These are phyloP conservation scores for Danio albolineatus DNA, from an alignment of 2,797 vertebrate species.

Conservation along the genomic window DNA sequence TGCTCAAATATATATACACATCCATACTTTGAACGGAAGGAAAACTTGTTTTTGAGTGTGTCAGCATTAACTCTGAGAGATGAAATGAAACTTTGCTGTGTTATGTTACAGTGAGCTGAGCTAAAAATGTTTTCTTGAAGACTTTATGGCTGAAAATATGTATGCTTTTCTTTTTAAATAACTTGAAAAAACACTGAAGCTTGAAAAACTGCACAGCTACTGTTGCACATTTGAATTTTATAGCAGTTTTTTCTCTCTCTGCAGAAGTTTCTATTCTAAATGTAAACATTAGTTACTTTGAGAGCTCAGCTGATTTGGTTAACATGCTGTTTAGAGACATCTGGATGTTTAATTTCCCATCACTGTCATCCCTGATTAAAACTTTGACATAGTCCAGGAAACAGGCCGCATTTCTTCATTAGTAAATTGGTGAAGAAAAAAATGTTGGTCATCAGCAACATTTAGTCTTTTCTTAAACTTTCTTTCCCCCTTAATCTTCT, in stretches of 20 bases:
- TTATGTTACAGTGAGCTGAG: slow-evolving; percentile 17
- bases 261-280: slow-evolving; percentile 56
- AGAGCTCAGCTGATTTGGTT: slow-evolving; percentile 58
- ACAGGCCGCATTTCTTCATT: slow-evolving; percentile 53
- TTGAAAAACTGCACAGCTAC: background rate
- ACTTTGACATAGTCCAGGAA: slow-evolving; percentile 49
- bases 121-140: slow-evolving; percentile 7
- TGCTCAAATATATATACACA: background rate
- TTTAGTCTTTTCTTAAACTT: background rate
- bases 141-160: background rate
- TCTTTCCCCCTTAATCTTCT: background rate
- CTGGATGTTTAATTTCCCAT: slow-evolving; percentile 52
- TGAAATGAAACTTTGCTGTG: slow-evolving; percentile 4
- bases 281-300: slow-evolving; percentile 69
- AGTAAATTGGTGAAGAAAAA: slow-evolving; percentile 10
- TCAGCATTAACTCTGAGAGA: slow-evolving; percentile 14
- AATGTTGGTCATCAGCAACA: slow-evolving; percentile 18
- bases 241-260: background rate
- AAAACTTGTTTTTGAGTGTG: background rate
- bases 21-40: background rate
- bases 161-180: slow-evolving; percentile 18
- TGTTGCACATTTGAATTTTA: background rate
- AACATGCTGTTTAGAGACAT: slow-evolving; percentile 48
- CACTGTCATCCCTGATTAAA: slow-evolving; percentile 61
- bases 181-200: background rate